Percentiles rank a stretch among this genome's conserved stretches.
phyloP scores from a whole-genome alignment of 2,888 invertebrate genomes.

The Rhaphigaster nebulosa region DNA sequence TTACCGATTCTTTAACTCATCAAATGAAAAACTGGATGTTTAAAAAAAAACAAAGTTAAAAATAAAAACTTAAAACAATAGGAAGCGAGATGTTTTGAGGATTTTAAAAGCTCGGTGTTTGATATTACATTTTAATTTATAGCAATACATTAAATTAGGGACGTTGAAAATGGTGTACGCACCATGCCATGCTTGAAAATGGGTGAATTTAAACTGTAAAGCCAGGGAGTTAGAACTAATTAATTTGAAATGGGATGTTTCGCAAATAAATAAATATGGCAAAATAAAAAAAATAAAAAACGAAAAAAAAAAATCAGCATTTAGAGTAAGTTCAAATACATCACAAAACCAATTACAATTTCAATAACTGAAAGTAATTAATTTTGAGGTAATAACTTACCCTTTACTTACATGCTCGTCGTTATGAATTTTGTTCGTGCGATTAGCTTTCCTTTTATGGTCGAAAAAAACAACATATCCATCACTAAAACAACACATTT shows the following conservation, averaged over 20 bases:
- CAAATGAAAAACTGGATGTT: background rate
- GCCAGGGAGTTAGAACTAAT: background rate
- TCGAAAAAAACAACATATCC: background rate
- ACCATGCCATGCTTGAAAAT: background rate
- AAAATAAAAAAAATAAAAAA: background rate
- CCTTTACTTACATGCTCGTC: background rate
- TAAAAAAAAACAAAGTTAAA: background rate
- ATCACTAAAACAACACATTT: conserved; percentile 26
- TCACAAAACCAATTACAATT: conserved; percentile 26
- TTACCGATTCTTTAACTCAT: background rate
- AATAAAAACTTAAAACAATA: background rate
- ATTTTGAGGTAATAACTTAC: conserved; percentile 27
- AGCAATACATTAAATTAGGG: background rate
- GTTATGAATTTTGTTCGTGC: background rate
- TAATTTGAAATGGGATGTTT: background rate
- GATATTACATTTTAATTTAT: background rate
- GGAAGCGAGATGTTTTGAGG: background rate
- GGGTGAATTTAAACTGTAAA: background rate
- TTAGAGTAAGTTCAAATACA: background rate
- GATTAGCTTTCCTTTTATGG: background rate
- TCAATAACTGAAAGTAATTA: conserved; percentile 13
- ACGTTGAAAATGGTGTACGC: background rate
- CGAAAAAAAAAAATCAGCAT: background rate
- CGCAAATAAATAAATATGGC: background rate
- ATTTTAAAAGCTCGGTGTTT: background rate